A percentile compares a stretch with the other conserved stretches of the same genome.
phyloP scores from a whole-genome alignment of 92 coral and sea anemone species.

The Pocillopora grandis region DNA sequence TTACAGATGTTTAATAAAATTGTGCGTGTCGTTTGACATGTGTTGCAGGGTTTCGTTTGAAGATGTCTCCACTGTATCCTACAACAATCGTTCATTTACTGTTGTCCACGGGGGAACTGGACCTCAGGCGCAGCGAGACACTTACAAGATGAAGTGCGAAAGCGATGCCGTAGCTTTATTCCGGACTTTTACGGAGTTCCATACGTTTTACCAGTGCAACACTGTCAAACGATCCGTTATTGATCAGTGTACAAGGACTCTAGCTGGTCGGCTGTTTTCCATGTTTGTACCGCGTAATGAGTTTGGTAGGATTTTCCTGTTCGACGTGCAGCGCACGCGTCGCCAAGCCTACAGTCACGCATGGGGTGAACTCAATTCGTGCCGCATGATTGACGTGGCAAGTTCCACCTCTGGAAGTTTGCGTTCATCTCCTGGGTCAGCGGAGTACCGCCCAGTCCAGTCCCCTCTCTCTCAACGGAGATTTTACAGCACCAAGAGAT shows the following conservation, averaged over 20 bases:
- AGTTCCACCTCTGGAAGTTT: conserved; percentile 49
- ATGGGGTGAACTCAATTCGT: conserved; percentile 86
- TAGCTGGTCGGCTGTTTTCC: conserved; percentile 81
- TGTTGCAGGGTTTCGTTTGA: conserved; percentile 85
- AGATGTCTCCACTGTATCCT: conserved; percentile 97
- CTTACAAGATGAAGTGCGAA: conserved; percentile 93
- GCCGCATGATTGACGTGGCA: conserved; percentile 68
- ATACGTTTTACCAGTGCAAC: conserved; percentile 97
- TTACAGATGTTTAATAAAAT: not conserved
- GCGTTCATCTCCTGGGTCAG: conserved; percentile 53
- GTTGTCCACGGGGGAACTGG: conserved; percentile 91
- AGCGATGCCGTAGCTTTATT: conserved; percentile 86
- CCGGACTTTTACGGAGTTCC: conserved; percentile 97
- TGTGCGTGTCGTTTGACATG: conserved; percentile 7
- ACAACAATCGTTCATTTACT: conserved; percentile 92
- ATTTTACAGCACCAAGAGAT: conserved; percentile 58
- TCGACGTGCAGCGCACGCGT: conserved; percentile 94
- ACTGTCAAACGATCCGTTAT: conserved; percentile 95
- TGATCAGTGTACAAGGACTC: conserved; percentile 94
- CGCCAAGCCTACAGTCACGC: conserved; percentile 98
- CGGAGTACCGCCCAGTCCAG: conserved; percentile 97
- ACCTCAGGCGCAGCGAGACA: conserved; percentile 81
- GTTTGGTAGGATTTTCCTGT: conserved; percentile 86
- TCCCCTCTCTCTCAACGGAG: conserved; percentile 95
- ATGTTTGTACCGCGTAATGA: conserved; percentile 76